phyloP scores from a whole-genome alignment of 2,888 invertebrate species.

The Tetropium fuscum region DNA sequence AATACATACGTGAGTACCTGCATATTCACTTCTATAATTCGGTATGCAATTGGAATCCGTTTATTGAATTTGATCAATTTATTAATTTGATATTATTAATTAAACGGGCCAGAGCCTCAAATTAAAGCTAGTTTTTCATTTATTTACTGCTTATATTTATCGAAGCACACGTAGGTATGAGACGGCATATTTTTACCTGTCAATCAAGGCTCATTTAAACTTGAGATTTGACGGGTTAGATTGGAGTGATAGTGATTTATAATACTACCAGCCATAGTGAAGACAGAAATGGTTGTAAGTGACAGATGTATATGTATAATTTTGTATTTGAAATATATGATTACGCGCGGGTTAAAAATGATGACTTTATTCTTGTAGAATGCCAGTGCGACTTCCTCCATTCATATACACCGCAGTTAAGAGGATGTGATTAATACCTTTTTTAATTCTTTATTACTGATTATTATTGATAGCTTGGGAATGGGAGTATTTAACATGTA shows the following conservation, averaged over 20 bases:
- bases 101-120: not conserved
- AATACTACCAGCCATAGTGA: constrained; percentile 55
- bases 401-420: constrained; percentile 43
- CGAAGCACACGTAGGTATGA: constrained; percentile 43
- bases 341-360: constrained; percentile 62
- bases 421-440: constrained; percentile 57
- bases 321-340: constrained; percentile 60
- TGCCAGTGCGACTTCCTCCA: constrained; percentile 46
- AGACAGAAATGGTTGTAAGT: constrained; percentile 63
- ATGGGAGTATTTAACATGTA: constrained; percentile 9
- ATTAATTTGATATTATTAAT: constrained; percentile 3
- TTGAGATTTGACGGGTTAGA: constrained; percentile 62
- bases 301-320: constrained; percentile 63
- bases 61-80: not conserved
- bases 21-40: no score
- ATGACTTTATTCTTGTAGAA: constrained; percentile 60
- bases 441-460: constrained; percentile 43
- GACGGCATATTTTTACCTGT: constrained; percentile 61
- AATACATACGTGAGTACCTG: no score
- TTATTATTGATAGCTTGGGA: constrained; percentile 48
- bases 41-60: no score
- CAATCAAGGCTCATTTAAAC: constrained; percentile 66
- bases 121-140: constrained; percentile 13
- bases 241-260: constrained; percentile 64
- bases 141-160: constrained; percentile 20